Evolutionary conservation across 2,113 vertebrate genomes (phyloP).

Genomic region (Lamprotornis superbus): DNA sequence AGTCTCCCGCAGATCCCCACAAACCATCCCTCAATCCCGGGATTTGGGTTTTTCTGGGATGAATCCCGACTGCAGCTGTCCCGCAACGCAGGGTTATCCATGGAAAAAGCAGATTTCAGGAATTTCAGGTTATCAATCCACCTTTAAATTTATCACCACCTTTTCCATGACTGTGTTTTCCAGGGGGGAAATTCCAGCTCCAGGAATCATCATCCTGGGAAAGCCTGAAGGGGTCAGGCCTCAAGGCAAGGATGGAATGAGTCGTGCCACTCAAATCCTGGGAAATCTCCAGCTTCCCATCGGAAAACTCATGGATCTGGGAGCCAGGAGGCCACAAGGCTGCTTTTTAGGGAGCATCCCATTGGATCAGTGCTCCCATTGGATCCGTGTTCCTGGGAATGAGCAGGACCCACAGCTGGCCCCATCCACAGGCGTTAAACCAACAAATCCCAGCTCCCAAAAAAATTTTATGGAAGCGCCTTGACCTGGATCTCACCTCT

Average conservation of each 20-base stretch:
- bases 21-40: accelerated
- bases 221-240: background rate
- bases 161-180: accelerated
- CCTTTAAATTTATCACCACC: background rate
- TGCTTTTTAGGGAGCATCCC: background rate
- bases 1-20: background rate
- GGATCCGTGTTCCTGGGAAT: accelerated
- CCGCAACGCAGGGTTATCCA: accelerated
- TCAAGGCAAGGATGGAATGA: background rate
- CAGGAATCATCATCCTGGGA: background rate
- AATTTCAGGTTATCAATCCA: background rate
- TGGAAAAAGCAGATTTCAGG: background rate
- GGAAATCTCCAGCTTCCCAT: background rate
- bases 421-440: accelerated
- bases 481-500: background rate
- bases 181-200: background rate
- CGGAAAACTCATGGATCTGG: background rate
- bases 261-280: accelerated
- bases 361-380: accelerated
- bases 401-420: background rate
- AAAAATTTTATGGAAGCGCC: accelerated
- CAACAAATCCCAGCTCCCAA: background rate
- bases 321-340: background rate
- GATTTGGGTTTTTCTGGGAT: background rate
- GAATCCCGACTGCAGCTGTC: background rate